These are phyloP conservation scores for Orgyia antiqua DNA, from an alignment of 2,888 invertebrate genomes.

Conservation along the genomic window DNA sequence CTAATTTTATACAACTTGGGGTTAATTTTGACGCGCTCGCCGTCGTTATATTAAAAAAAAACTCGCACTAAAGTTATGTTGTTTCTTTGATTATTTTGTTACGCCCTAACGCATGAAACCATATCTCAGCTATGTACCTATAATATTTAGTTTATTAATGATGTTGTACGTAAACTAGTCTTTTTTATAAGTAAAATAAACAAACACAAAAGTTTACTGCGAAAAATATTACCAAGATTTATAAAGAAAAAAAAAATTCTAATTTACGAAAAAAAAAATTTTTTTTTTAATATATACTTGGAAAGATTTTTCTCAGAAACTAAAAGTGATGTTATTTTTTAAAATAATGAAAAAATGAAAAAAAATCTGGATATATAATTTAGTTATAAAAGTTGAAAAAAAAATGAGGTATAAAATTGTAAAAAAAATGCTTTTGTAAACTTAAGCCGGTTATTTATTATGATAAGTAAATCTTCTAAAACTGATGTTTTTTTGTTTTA, in stretches of 20 bases:
- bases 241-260: too few species aligned
- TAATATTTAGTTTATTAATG: constrained; percentile 25
- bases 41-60: too few species aligned
- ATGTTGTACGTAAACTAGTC: constrained; percentile 55
- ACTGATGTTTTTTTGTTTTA: constrained; percentile 39
- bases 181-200: constrained; percentile 24
- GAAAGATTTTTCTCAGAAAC: constrained; percentile 2
- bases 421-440: constrained; percentile 62
- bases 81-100: neutral
- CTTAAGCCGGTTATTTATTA: constrained; percentile 74
- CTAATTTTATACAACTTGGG: too few species aligned
- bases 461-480: constrained; percentile 68
- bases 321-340: constrained; percentile 10
- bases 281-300: too few species aligned
- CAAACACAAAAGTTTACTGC: constrained; percentile 1
- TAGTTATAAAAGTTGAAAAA: constrained; percentile 43
- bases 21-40: too few species aligned
- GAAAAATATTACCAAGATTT: constrained; percentile 1
- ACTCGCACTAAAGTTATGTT: too few species aligned
- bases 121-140: constrained; percentile 14
- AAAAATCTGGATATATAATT: constrained; percentile 32
- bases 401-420: constrained; percentile 42
- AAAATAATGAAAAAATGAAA: constrained; percentile 13
- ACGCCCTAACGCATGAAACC: constrained; percentile 2
- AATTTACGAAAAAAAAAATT: too few species aligned